Conservation (phyloP, 1,140 invertebrate species). For the Hyles vespertilio region DNA sequence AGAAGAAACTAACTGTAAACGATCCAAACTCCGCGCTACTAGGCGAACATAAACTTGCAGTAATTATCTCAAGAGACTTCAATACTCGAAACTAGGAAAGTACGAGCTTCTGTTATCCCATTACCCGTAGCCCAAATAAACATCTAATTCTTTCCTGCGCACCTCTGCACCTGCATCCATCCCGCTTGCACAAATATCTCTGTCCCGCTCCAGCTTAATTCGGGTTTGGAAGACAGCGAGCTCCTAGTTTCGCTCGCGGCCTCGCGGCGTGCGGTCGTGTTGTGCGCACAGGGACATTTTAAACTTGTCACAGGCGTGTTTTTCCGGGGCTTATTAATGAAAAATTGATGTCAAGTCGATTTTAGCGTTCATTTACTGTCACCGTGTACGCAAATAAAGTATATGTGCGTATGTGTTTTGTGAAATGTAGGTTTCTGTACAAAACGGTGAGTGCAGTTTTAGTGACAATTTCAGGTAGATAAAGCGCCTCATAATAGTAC, state of each 20-base stretch:
- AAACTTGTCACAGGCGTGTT: conserved; percentile 43
- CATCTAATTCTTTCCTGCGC: conserved; percentile 73
- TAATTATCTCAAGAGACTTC: conserved; percentile 13
- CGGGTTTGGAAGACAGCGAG: conserved; percentile 47
- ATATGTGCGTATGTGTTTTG: conserved; percentile 40
- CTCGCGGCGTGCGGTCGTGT: conserved; percentile 43
- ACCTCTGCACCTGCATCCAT: conserved; percentile 57
- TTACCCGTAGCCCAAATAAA: conserved; percentile 70
- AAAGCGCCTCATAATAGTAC: conserved; percentile 33
- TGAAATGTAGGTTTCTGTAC: conserved; percentile 27
- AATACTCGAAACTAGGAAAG: conserved; percentile 23
- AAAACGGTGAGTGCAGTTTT: conserved; percentile 49
- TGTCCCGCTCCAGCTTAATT: conserved; percentile 39
- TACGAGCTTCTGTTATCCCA: conserved; percentile 63
- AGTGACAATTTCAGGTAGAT: conserved; percentile 46
- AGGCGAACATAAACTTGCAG: conserved; percentile 8
- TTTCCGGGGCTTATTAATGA: conserved; percentile 57
- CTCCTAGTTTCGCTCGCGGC: conserved; percentile 62
- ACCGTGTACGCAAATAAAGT: conserved; percentile 43
- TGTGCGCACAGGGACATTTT: conserved; percentile 10
- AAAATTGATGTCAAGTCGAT: conserved; percentile 54
- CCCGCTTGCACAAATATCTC: conserved; percentile 31
- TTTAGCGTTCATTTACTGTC: conserved; percentile 37
- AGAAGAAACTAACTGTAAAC: too few relatives aligned
- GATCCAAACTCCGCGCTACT: background rate